Base-by-base conservation (phyloP, 2,113 vertebrate genomes). In the Mobula birostris region DNA sequence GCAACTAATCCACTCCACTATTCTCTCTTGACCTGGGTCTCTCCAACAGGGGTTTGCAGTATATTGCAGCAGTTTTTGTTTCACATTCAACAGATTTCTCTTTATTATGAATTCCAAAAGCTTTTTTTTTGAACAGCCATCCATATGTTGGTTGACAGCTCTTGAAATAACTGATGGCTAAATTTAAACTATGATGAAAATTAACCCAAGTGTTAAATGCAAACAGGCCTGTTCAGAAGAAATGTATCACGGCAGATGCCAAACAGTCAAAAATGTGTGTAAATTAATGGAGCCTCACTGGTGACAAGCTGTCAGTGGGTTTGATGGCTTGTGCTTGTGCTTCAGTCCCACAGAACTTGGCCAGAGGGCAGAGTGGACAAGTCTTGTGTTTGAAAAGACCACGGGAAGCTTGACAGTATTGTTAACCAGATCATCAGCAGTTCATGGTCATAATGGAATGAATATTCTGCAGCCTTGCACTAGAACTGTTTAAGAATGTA, bases 121-220 rank as follows among this genome's bases (percentile, higher is more conserved):
- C 96, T 96, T 96, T 96, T 97, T 95, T 95, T 94, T 91, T 95
- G 70, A 85, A 90, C 94, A 94, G 94, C 95, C 96, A 97, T 97
- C 98, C 98, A 98, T 98, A 97, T 97, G 97, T 97, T 96, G 97
- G 96, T 97, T 97, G 98, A 98, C 98, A 98, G 97, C 97, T 96
- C 97, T 96, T 97, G 96, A 97, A 97, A 97, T 98, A 98, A 98
- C 97, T 98, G 98, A 99, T 98, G 98, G 98, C 98, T 98, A 98
- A 98, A 98, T 99, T 98, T 98, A 98, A 98, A 99, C 98, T 97
- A 98, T 98, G 98, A 99, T 98, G 98, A 98, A 98, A 97, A 97
- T 97, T 97, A 97, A 97, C 97, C 97, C 96, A 95, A 97, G 97
- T 98, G 97, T 97, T 98, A 98, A 98, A 98, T 97, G 97, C 97